These are phyloP conservation scores for Orcinus orca DNA, from an alignment of 2,113 vertebrate species.

Conservation along the genomic window DNA sequence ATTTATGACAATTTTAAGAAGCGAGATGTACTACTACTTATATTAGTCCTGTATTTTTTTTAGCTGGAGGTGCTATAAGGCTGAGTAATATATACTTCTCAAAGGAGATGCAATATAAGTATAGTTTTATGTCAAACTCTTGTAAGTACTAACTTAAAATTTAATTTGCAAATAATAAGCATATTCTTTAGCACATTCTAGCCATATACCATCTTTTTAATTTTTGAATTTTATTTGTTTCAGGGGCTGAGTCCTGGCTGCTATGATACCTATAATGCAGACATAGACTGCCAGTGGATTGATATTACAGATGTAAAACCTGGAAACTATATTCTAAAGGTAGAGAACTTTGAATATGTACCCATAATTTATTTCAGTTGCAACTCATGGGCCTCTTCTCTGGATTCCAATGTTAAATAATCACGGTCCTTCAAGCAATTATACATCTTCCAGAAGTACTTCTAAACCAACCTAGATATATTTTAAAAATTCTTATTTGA, in stretches of 20 bases:
- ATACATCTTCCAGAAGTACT: background rate
- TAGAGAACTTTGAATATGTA: conserved; percentile 68
- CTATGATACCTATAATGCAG: conserved; percentile 97
- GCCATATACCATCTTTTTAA: background rate
- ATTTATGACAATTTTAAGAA: background rate
- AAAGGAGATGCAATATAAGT: conserved; percentile 38
- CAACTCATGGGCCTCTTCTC: background rate
- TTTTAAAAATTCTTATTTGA: background rate
- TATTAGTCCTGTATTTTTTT: conserved; percentile 45
- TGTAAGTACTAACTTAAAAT: conserved; percentile 40
- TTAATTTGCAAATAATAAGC: conserved; percentile 36
- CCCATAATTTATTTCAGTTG: background rate
- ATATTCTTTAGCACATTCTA: background rate
- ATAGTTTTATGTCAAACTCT: conserved; percentile 48
- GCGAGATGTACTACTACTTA: background rate
- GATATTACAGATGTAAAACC: conserved; percentile 98
- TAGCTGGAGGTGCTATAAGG: conserved; percentile 41
- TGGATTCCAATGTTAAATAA: background rate
- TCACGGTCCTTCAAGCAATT: background rate
- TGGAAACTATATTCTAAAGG: conserved; percentile 97
- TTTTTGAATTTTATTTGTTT: conserved; percentile 45
- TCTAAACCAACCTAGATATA: background rate
- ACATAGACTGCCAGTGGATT: conserved; percentile 99
- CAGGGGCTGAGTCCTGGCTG: conserved; percentile 97
- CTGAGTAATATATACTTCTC: conserved; percentile 44